Conservation (phyloP, 2,797 vertebrate species). For the Sebastes variabilis region DNA sequence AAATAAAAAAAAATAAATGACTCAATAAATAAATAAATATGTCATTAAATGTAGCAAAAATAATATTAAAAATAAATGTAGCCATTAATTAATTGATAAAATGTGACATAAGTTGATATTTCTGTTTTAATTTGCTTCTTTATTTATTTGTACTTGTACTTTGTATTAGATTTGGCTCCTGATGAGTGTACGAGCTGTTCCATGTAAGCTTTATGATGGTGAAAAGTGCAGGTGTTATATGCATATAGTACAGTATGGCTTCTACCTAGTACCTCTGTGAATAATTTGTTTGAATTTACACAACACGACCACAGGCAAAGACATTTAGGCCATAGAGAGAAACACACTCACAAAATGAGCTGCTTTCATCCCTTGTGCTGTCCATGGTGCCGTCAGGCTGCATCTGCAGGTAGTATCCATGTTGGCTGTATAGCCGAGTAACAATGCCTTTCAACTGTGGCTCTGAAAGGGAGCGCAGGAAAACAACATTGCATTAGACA, state of each 20-base stretch:
- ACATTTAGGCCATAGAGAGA: not conserved
- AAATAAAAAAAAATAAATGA: no score
- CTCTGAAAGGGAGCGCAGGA: slow-evolving; percentile 81
- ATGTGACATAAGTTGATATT: no score
- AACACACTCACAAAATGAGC: slow-evolving; percentile 83
- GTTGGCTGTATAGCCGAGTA: slow-evolving; percentile 95
- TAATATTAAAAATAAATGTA: no score
- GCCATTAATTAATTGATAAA: no score
- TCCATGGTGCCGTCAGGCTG: slow-evolving; percentile 97
- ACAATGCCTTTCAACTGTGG: slow-evolving; percentile 99
- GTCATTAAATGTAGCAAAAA: no score
- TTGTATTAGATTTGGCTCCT: not conserved
- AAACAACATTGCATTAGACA: slow-evolving; percentile 27
- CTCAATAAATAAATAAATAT: no score
- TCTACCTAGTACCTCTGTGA: not conserved
- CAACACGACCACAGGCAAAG: slow-evolving; percentile 7
- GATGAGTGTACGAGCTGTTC: not conserved
- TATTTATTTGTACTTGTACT: no score
- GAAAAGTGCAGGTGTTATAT: not conserved
- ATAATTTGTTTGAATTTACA: slow-evolving; percentile 19
- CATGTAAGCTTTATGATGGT: not conserved
- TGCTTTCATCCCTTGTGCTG: slow-evolving; percentile 96
- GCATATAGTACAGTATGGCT: not conserved
- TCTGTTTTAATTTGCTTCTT: no score
- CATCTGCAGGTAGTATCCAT: slow-evolving; percentile 97